Percentiles rank a stretch among this genome's conserved stretches.
These are phyloP conservation scores for Gymnocheta viridis DNA, from an alignment of 2,888 invertebrate species.

Conservation along the genomic window DNA sequence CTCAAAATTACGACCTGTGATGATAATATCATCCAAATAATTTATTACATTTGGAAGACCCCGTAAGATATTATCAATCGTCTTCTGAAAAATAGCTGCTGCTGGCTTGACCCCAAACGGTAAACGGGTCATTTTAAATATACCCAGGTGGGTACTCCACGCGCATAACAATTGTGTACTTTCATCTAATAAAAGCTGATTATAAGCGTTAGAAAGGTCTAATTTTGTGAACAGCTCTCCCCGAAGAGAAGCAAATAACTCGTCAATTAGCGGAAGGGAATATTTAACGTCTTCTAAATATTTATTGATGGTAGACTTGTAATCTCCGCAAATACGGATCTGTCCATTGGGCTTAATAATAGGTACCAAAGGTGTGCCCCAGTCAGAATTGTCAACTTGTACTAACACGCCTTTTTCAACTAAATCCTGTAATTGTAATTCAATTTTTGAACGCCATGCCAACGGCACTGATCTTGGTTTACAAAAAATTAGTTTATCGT, in stretches of 20 bases:
- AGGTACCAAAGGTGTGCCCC: slow-evolving; percentile 12
- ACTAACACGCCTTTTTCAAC: background rate
- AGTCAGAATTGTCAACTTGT: background rate
- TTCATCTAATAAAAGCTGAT: background rate
- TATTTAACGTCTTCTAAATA: slow-evolving; percentile 2
- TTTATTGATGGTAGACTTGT: slow-evolving; percentile 5
- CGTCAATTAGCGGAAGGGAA: background rate
- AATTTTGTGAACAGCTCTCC: background rate
- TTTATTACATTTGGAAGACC: slow-evolving; percentile 35
- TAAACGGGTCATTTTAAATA: slow-evolving; percentile 47
- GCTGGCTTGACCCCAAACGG: slow-evolving; percentile 46
- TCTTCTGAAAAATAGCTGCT: slow-evolving; percentile 50
- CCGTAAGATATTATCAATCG: slow-evolving; percentile 38
- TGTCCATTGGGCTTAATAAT: slow-evolving; percentile 34
- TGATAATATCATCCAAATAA: slow-evolving; percentile 58
- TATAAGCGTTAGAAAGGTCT: slow-evolving; percentile 18
- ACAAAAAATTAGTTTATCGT: slow-evolving; percentile 40
- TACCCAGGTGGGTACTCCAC: slow-evolving; percentile 43
- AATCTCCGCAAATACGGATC: slow-evolving; percentile 14
- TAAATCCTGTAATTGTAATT: no score
- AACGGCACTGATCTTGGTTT: slow-evolving; percentile 48
- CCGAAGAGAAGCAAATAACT: background rate
- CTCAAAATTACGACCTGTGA: slow-evolving; percentile 19
- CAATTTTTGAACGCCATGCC: no score
- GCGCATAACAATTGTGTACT: slow-evolving; percentile 29